Conservation (phyloP, 1,140 invertebrate genomes). For the Drosophila navojoa region DNA sequence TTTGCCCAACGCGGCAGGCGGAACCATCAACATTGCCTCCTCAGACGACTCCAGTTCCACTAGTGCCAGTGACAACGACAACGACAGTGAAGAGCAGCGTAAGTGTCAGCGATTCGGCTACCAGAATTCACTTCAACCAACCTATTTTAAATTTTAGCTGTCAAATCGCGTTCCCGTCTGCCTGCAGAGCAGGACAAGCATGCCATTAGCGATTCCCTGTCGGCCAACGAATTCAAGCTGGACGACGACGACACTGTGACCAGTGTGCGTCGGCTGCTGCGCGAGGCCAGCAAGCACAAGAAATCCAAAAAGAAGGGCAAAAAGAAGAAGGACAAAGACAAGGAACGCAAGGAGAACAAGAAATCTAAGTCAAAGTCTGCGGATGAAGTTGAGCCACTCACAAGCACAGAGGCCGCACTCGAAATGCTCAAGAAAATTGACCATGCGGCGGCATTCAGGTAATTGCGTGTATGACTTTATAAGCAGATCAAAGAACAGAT, state of each 20-base stretch:
- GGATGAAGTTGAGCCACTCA: conserved; percentile 75
- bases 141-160: conserved; percentile 39
- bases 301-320: conserved; percentile 88
- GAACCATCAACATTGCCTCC: conserved; percentile 21
- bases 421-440: conserved; percentile 85
- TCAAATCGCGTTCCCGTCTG: conserved; percentile 84
- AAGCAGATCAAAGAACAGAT: conserved; percentile 28
- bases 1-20: conserved; percentile 11
- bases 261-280: conserved; percentile 92
- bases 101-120: conserved; percentile 27
- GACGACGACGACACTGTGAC: conserved; percentile 93
- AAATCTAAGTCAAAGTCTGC: conserved; percentile 84
- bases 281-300: conserved; percentile 91
- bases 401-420: conserved; percentile 36
- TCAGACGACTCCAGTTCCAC: conserved; percentile 66
- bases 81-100: conserved; percentile 51
- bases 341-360: conserved; percentile 86
- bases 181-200: conserved; percentile 80
- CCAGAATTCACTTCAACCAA: conserved; percentile 1
- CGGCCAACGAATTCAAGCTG: conserved; percentile 85
- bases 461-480: conserved; percentile 57
- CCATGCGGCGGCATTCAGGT: conserved; percentile 88
- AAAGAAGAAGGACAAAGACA: conserved; percentile 86
- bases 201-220: conserved; percentile 53
- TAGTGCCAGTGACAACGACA: conserved; percentile 54